Evolutionary conservation across 2,888 invertebrate species (phyloP).

Genomic region (Eupithecia insigniata): DNA sequence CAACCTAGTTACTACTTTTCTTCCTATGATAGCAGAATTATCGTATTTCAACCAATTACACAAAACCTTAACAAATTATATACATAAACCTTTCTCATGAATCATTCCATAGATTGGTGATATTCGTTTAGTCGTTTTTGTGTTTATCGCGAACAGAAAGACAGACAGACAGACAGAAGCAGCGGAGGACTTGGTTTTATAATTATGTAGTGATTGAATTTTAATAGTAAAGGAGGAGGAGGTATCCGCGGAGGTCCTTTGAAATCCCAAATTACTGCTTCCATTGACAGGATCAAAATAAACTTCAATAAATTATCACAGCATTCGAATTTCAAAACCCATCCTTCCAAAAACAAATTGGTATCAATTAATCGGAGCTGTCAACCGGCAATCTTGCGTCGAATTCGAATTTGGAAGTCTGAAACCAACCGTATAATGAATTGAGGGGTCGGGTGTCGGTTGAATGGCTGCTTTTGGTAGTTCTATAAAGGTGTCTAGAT

Average conservation of each 20-base stretch:
- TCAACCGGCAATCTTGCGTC: constrained; percentile 36
- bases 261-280: constrained; percentile 3
- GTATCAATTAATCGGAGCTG: constrained; percentile 44
- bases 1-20: no score
- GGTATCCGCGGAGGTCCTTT: neutral
- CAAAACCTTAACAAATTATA: no score
- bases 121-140: no score
- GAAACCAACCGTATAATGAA: constrained; percentile 46
- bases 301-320: constrained; percentile 9
- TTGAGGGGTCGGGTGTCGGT: constrained; percentile 24
- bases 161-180: no score
- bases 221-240: neutral
- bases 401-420: constrained; percentile 40
- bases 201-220: no score
- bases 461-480: constrained; percentile 13
- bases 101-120: no score
- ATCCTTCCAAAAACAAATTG: constrained; percentile 43
- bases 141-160: no score
- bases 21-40: no score
- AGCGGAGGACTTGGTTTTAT: no score
- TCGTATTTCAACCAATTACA: no score
- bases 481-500: no score
- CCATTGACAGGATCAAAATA: neutral
- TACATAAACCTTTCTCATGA: no score
- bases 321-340: constrained; percentile 31